Conservation (phyloP, 2,888 invertebrate genomes). For the Seladonia tumulorum region DNA sequence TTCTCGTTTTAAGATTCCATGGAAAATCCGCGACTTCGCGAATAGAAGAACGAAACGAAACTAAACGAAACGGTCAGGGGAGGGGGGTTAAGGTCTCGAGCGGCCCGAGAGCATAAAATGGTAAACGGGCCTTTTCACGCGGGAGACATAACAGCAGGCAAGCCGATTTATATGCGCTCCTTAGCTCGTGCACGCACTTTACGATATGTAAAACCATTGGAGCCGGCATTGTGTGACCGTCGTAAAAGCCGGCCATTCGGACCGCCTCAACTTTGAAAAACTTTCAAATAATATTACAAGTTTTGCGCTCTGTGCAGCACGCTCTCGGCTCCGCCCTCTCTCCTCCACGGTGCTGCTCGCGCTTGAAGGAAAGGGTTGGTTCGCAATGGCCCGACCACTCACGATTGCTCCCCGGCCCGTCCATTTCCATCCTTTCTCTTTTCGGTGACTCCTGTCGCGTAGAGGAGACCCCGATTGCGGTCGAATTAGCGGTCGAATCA, state of each 20-base stretch:
- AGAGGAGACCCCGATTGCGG: neutral
- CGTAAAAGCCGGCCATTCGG: slow-evolving; percentile 73
- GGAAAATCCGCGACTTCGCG: slow-evolving; percentile 11
- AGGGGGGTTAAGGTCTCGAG: slow-evolving; percentile 44
- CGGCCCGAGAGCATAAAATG: slow-evolving; percentile 75
- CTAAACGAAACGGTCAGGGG: neutral
- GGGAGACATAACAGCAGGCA: slow-evolving; percentile 78
- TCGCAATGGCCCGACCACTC: neutral
- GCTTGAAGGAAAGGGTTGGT: neutral
- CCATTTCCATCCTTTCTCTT: neutral
- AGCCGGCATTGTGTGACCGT: slow-evolving; percentile 73
- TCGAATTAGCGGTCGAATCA: neutral
- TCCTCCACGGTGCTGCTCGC: neutral
- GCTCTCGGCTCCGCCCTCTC: slow-evolving; percentile 9
- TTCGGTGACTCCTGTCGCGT: neutral
- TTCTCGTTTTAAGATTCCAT: slow-evolving; percentile 8
- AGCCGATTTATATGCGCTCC: slow-evolving; percentile 79
- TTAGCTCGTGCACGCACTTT: slow-evolving; percentile 76
- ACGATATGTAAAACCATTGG: slow-evolving; percentile 80
- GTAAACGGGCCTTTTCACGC: slow-evolving; percentile 73
- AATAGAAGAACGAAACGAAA: neutral
- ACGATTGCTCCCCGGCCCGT: neutral
- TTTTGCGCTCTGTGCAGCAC: slow-evolving; percentile 49
- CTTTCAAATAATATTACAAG: slow-evolving; percentile 69
- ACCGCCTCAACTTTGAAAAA: slow-evolving; percentile 71